These are phyloP conservation scores for Euura lappo DNA, from an alignment of 1,140 invertebrate genomes.

Conservation along the genomic window DNA sequence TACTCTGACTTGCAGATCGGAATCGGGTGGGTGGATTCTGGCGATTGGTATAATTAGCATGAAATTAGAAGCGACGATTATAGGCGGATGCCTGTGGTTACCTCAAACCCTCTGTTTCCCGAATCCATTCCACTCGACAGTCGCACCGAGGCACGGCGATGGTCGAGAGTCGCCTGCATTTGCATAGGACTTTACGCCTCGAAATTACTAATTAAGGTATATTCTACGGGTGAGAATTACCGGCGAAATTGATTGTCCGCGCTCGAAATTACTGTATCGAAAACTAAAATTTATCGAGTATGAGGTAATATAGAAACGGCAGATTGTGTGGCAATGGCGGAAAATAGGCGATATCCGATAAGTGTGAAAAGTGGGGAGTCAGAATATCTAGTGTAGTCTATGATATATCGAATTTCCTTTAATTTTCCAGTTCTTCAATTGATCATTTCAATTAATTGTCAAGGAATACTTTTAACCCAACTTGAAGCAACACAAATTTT, in stretches of 20 bases:
- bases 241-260: not conserved
- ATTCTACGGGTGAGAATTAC: not conserved
- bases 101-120: not conserved
- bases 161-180: not conserved
- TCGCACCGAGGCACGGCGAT: not conserved
- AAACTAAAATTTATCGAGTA: not conserved
- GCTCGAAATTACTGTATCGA: not conserved
- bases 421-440: too few species aligned
- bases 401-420: too few species aligned
- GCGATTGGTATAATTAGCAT: conserved; percentile 22
- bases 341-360: too few species aligned
- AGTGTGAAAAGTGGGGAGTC: too few species aligned
- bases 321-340: too few species aligned
- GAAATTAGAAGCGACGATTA: conserved; percentile 24
- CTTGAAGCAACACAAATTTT: too few species aligned
- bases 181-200: not conserved
- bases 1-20: conserved; percentile 30
- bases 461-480: too few species aligned
- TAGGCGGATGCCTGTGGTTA: not conserved
- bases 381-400: too few species aligned
- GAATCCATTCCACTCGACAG: not conserved
- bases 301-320: too few species aligned
- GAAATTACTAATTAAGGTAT: not conserved
- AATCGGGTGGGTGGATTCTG: conserved; percentile 9
- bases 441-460: too few species aligned